Percentiles rank a stretch among this genome's conserved stretches.
Evolutionary conservation across 2,888 invertebrate genomes (phyloP).

Genomic region (Sipha maydis): DNA sequence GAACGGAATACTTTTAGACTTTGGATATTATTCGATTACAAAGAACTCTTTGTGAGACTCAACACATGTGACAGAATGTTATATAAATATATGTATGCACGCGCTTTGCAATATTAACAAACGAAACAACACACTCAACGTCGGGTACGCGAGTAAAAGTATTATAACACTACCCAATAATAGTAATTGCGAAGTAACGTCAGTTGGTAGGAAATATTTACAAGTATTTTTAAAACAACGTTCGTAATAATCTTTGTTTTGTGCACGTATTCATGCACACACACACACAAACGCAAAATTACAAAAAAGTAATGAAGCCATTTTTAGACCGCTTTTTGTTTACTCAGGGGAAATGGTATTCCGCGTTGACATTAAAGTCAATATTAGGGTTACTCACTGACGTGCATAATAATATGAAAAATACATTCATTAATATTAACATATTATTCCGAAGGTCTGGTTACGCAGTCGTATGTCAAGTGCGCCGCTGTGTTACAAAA

Average conservation of each 20-base stretch:
- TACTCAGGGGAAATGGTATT: background rate
- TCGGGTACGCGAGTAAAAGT: background rate
- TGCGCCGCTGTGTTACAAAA: too few relatives aligned
- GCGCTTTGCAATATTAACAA: background rate
- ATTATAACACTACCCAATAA: background rate
- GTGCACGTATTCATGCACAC: background rate
- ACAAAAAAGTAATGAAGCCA: background rate
- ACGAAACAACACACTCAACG: background rate
- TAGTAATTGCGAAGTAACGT: background rate
- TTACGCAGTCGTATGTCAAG: background rate
- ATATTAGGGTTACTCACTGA: conserved; percentile 1
- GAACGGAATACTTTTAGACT: background rate
- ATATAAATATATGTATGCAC: background rate
- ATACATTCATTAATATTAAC: conserved; percentile 14
- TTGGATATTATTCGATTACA: background rate
- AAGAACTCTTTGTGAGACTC: background rate
- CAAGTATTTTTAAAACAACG: background rate
- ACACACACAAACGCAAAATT: background rate
- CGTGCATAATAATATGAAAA: background rate
- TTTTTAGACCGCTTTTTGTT: conserved; percentile 8
- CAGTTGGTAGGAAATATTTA: conserved; percentile 4
- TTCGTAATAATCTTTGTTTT: background rate
- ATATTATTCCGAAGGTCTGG: background rate
- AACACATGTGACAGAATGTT: background rate
- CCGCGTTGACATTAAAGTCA: conserved; percentile 4